Base-by-base conservation (phyloP, 37 sponge, comb jelly and placozoan genomes). In the Lycopodina hypogea region DNA sequence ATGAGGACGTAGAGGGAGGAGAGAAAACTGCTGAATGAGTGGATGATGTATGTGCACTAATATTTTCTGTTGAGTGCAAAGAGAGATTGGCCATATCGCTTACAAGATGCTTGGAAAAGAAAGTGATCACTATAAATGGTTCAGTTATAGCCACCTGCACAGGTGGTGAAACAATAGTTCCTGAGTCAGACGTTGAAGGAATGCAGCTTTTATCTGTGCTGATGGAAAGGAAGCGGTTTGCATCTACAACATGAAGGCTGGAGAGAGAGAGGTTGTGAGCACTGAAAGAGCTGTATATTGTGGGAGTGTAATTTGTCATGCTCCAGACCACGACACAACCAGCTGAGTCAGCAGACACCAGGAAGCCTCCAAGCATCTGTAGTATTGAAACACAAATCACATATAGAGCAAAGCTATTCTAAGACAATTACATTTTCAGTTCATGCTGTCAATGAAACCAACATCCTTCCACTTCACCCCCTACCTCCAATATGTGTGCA, bases 301-400 rank as follows among this genome's bases (percentile, higher is more conserved):
- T n/a, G 28, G 88, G 88, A 29, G 56, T 69, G 50, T 81, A 78
- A 28, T 42, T 77, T 21, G 50, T 48, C 88, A 87, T 87, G 59
- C 71, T 87, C 88, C 88, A 87, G 24, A 81, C 58, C 18, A 62
- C 50, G 38, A 87, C 77, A 11, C 9, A 71, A 15, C 88, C 88
- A 38, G 69, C 58, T 2, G 14, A 17, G 33, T 72, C 59, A 37
- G 82, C 88, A 19, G 88, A 82, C 18, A 87, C 24, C 38, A 87
- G 71, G 23, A 70, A 64, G 14, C 88, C 78, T 15, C 88, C 88
- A 24, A 76, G 68, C 34, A 87, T 61, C 88, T 87, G 42, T 11
- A 12, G n/a, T n/a, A n/a, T n/a, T n/a, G n/a, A n/a, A n/a, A n/a
- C n/a, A n/a, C n/a, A n/a, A n/a, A n/a, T n/a, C n/a, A n/a, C n/a